Evolutionary conservation across 2,113 vertebrate species (phyloP), one percentile per base, ranked within the genome.

Genomic region (Piprites chloris): DNA sequence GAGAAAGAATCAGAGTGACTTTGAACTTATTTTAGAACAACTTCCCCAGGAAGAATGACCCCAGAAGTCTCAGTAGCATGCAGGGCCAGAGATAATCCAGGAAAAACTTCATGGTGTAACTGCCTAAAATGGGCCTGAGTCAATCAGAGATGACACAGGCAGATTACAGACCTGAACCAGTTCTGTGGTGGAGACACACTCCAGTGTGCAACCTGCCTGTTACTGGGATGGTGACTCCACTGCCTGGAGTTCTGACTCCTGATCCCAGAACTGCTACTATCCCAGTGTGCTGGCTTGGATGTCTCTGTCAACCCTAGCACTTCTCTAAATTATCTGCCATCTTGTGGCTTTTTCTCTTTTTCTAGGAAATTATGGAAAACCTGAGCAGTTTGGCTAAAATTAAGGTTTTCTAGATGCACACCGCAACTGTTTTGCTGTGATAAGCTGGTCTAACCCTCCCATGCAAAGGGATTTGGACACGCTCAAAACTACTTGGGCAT

Each of bases 1-100:
- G 50, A 72, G 91, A 87, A 95, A 95, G 73, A 95, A 91, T 85
- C 52, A 87, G 80, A 75, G 55, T 41, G n/a, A 42, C 66, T 95
- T 78, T 85, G 76, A 94, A 89, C 74, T 93, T 82, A 76, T 42
- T 95, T 95, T 91, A 95, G 87, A 73, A 75, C 62, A 91, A 85
- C 73, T 89, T 95, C 74, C 89, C 69, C 74, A 73, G 89, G 89
- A 95, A 97, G 77, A 94, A 85, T 37, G 77, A 92, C 30, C 95
- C 94, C 66, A 89, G 69, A 91, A 91, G 12, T 78, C 33, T 33
- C 19, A 74, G 47, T 19, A 86, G 65, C 52, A 52, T 8, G 13
- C 30, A 37, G 27, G 35, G 46, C 42, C 52, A 66, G 68, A 62
- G 85, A 53, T 39, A 80, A 63, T 3, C 9, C 47, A 55, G 68